Evolutionary conservation across 2,888 invertebrate species (phyloP).

Genomic region (Lordiphosa fenestrarum): DNA sequence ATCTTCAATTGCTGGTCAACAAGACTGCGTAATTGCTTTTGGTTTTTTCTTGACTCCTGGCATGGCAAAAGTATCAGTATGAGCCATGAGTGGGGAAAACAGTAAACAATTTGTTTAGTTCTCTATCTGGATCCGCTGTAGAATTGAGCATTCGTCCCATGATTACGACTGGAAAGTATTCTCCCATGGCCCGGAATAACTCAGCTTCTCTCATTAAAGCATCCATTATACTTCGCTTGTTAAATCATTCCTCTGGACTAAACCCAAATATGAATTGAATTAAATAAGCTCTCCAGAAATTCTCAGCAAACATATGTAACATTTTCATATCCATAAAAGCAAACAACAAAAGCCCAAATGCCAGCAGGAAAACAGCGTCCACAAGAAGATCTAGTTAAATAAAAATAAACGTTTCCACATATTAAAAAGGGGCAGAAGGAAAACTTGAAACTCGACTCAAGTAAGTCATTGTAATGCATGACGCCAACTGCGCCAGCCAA

Average conservation of each 20-base stretch:
- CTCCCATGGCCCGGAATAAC: no score
- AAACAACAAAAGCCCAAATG: conserved; percentile 45
- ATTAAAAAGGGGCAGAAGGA: conserved; percentile 47
- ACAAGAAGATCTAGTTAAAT: conserved; percentile 43
- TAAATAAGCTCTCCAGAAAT: conserved; percentile 4
- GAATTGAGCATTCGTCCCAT: no score
- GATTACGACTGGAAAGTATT: no score
- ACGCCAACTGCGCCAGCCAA: conserved; percentile 54
- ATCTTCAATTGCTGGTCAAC: conserved; percentile 45
- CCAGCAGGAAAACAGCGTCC: conserved; percentile 15
- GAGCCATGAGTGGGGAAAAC: no score
- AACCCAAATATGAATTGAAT: conserved; percentile 1
- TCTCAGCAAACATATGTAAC: conserved; percentile 30
- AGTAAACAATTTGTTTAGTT: no score
- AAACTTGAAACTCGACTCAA: conserved; percentile 15
- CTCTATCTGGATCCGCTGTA: no score
- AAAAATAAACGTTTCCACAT: conserved; percentile 50
- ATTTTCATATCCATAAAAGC: conserved; percentile 69
- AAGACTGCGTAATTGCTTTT: conserved; percentile 66
- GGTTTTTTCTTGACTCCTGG: conserved; percentile 35
- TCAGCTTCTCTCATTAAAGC: no score
- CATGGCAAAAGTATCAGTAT: conserved; percentile 30
- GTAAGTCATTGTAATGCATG: conserved; percentile 75
- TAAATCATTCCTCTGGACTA: no score
- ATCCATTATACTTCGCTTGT: no score